A percentile compares a stretch with the other conserved stretches of the same genome.
Evolutionary conservation across 2,888 invertebrate species (phyloP).

Genomic region (Lottia scabra): DNA sequence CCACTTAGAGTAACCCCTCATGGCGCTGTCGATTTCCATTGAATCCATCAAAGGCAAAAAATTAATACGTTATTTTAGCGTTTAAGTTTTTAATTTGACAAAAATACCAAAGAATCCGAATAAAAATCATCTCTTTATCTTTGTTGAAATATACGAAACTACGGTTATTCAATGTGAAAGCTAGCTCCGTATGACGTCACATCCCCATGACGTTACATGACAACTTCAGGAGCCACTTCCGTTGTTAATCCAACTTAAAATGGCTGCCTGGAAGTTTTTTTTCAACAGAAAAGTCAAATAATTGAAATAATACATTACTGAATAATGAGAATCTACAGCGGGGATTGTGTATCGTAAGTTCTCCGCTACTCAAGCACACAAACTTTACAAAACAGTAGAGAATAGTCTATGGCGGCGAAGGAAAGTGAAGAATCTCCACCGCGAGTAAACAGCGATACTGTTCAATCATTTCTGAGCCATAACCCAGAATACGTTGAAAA

Average conservation of each 20-base stretch:
- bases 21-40: too few relatives aligned
- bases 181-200: not conserved
- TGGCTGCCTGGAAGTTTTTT: not conserved
- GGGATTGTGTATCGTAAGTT: not conserved
- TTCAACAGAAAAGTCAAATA: not conserved
- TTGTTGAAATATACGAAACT: too few relatives aligned
- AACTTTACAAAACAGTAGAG: too few relatives aligned
- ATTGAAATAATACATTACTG: not conserved
- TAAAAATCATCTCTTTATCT: too few relatives aligned
- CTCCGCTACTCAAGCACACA: not conserved
- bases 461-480: slow-evolving; percentile 43
- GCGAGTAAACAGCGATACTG: slow-evolving; percentile 29
- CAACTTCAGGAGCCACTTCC: not conserved
- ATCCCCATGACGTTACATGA: not conserved
- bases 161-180: too few relatives aligned
- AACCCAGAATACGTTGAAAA: slow-evolving; percentile 53
- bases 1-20: too few relatives aligned
- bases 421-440: too few relatives aligned
- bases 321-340: too few relatives aligned
- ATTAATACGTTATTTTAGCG: too few relatives aligned
- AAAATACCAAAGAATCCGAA: too few relatives aligned
- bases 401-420: not conserved
- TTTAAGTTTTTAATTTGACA: too few relatives aligned
- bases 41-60: too few relatives aligned
- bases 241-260: not conserved